These are phyloP conservation scores for Trichosurus vulpecula DNA, from an alignment of 2,797 vertebrate genomes.

Conservation along the genomic window DNA sequence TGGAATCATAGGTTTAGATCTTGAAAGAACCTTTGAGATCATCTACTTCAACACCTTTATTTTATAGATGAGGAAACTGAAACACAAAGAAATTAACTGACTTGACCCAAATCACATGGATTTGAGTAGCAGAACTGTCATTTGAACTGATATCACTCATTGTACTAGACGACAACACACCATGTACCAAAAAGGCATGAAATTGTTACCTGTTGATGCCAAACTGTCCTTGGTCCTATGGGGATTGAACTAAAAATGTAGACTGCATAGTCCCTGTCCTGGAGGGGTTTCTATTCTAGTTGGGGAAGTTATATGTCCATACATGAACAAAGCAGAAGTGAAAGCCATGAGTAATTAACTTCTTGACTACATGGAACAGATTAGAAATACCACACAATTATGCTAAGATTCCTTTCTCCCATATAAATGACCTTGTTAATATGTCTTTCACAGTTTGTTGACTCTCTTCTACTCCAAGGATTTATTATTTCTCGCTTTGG, in stretches of 20 bases:
- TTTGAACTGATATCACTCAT: not conserved
- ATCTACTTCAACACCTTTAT: not conserved
- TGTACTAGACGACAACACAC: not conserved
- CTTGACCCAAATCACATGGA: not conserved
- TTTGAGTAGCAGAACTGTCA: not conserved
- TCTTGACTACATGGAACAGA: constrained; percentile 35
- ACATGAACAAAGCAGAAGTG: not conserved
- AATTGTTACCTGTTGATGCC: not conserved
- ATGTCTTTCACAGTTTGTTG: constrained; percentile 10
- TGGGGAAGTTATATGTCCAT: not conserved
- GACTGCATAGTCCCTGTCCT: not conserved
- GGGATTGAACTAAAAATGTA: not conserved
- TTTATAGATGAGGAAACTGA: not conserved
- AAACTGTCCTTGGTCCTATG: not conserved
- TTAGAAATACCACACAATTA: constrained; percentile 18
- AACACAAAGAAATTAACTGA: not conserved
- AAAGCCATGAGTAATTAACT: not conserved
- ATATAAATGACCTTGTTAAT: not conserved
- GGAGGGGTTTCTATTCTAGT: not conserved
- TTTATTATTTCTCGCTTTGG: constrained; percentile 67
- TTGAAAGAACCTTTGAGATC: not conserved
- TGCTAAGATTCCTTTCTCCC: constrained; percentile 23
- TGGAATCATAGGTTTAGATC: not conserved
- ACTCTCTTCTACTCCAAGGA: constrained; percentile 16
- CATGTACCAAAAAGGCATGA: not conserved